These are phyloP conservation scores for Himalopsyche anomala DNA, from an alignment of 2,888 invertebrate genomes.

Conservation along the genomic window DNA sequence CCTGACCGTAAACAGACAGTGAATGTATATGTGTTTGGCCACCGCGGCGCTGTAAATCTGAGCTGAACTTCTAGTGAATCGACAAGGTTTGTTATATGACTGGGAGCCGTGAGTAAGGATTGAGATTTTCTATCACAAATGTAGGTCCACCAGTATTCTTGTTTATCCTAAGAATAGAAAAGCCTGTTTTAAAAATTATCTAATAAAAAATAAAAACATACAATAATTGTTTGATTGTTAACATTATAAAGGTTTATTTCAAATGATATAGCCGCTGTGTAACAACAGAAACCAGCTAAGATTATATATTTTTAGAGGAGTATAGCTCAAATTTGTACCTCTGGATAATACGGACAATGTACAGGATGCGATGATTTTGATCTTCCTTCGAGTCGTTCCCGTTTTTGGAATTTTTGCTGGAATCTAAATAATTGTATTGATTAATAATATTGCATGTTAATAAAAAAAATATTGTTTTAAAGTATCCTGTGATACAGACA, in stretches of 20 bases:
- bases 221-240: too few relatives aligned
- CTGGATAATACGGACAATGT: constrained; percentile 97
- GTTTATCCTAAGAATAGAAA: constrained; percentile 81
- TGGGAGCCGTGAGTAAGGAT: constrained; percentile 93
- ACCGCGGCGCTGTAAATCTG: constrained; percentile 96
- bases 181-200: not conserved
- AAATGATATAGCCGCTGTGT: not conserved
- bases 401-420: constrained; percentile 90
- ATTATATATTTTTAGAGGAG: not conserved
- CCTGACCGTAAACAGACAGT: constrained; percentile 93
- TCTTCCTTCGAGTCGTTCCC: constrained; percentile 94
- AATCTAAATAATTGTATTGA: constrained; percentile 72
- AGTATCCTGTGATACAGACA: not conserved
- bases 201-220: too few relatives aligned
- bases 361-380: constrained; percentile 97
- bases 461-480: not conserved
- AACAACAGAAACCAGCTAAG: too few relatives aligned
- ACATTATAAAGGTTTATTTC: not conserved
- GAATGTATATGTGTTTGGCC: constrained; percentile 94
- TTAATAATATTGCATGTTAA: not conserved
- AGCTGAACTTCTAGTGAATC: constrained; percentile 94
- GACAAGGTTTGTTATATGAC: constrained; percentile 94
- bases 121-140: constrained; percentile 96
- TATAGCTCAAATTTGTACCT: constrained; percentile 72
- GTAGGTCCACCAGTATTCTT: constrained; percentile 99